Evolutionary conservation across 1,140 invertebrate genomes (phyloP).

Genomic region (Berghia stephanieae): DNA sequence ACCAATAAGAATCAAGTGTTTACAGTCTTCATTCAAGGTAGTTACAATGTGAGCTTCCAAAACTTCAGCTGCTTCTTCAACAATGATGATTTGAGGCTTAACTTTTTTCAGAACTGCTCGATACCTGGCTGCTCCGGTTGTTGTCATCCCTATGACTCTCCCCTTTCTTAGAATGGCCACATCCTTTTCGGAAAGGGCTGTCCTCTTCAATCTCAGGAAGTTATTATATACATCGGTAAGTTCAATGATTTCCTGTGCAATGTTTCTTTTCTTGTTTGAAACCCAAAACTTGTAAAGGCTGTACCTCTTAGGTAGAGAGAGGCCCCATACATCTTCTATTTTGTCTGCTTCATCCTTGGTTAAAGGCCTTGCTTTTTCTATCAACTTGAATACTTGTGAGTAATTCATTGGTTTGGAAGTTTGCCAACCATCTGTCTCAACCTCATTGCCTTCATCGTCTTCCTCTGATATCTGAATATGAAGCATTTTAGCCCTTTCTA

Average conservation of each 20-base stretch:
- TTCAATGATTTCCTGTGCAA: too few species aligned
- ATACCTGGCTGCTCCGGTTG: slow-evolving; percentile 60
- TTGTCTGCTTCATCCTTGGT: slow-evolving; percentile 35
- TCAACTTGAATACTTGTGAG: slow-evolving; percentile 23
- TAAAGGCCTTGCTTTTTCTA: slow-evolving; percentile 38
- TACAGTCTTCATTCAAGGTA: slow-evolving; percentile 56
- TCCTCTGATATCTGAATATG: too few species aligned
- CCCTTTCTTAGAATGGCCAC: slow-evolving; percentile 57
- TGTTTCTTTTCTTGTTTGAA: slow-evolving; percentile 36
- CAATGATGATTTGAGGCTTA: slow-evolving; percentile 55
- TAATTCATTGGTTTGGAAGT: background rate
- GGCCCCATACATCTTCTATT: slow-evolving; percentile 51
- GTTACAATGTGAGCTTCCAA: too few species aligned
- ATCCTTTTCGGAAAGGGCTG: slow-evolving; percentile 49
- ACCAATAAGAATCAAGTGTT: slow-evolving; percentile 72
- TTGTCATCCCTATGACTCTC: slow-evolving; percentile 63
- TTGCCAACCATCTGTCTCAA: too few species aligned
- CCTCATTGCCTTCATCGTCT: too few species aligned
- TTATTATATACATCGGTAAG: too few species aligned
- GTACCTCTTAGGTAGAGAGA: slow-evolving; percentile 57
- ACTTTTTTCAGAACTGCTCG: slow-evolving; percentile 50
- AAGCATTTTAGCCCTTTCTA: slow-evolving; percentile 12
- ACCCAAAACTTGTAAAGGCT: slow-evolving; percentile 62
- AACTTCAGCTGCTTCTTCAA: slow-evolving; percentile 65
- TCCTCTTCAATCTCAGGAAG: slow-evolving; percentile 19